Conservation (phyloP, 2,797 vertebrate species). For the Enteromius radiatus region DNA sequence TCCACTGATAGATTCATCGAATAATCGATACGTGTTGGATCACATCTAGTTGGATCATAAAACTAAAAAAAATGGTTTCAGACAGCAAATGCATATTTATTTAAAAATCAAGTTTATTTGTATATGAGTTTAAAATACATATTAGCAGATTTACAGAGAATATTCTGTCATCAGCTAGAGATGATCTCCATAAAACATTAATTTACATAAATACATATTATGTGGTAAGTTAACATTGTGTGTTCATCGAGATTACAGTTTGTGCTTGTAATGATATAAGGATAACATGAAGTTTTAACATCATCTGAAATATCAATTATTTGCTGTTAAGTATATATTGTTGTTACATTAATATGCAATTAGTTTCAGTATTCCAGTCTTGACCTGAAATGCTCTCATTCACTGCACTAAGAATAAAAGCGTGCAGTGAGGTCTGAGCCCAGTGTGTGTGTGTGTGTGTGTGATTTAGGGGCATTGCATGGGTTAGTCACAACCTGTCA, state of each 20-base stretch:
- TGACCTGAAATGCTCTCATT: constrained; percentile 15
- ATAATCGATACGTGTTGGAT: not conserved
- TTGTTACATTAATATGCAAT: not conserved
- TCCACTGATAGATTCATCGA: not conserved
- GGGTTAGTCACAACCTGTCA: constrained; percentile 32
- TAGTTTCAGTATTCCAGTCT: not conserved
- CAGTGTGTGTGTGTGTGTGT: not conserved
- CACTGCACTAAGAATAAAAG: constrained; percentile 6
- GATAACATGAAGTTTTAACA: not conserved
- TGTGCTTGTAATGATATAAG: not conserved
- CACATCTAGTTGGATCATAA: not conserved
- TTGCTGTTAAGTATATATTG: not conserved
- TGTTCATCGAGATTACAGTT: not conserved
- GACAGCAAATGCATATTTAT: not conserved
- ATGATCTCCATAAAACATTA: too few species aligned
- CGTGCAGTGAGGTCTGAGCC: constrained; percentile 8
- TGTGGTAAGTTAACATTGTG: not conserved
- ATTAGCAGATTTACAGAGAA: not conserved
- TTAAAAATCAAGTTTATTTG: not conserved
- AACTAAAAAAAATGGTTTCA: not conserved
- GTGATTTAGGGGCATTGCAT: constrained; percentile 18
- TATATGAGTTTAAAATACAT: not conserved
- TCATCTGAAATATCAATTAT: constrained; percentile 6
- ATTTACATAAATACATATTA: too few species aligned
- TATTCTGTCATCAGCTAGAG: not conserved